Base-by-base conservation (phyloP, 2,113 vertebrate genomes). In the Rhipidura dahli region DNA sequence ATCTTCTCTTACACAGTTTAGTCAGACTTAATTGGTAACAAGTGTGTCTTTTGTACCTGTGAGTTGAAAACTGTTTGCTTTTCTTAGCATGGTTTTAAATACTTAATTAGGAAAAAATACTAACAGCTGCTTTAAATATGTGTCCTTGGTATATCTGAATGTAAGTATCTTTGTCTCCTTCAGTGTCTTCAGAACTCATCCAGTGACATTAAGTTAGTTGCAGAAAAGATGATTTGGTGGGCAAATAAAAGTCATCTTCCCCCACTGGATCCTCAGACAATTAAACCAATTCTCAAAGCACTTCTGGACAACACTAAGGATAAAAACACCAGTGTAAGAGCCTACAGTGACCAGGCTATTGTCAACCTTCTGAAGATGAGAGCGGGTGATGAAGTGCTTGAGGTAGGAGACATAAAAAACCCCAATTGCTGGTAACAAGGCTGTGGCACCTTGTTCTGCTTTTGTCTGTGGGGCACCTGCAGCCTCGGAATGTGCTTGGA, bases 271-370 rank as follows among this genome's bases (percentile, higher is more conserved):
- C 92, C 97, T 50, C 97, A 92, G 59, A 97, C 98, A 88, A 98
- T 99, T 91, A 99, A 99, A 96, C 99, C 99, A 19, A 95, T 99
- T 87, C 98, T 99, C 69, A 99, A 99, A 97, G 98, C 98, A 11
- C 98, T 99, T 91, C 98, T 99, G 79, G 99, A 99, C 97, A 99
- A 99, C 96, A 99, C 99, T 64, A 99, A 99, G 97, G 99, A 99
- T 96, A 99, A 99, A 96, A 99, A 99, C 98, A 99, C 99, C 33
- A 98, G 98, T 3, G 99, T 99, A 42, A 97, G 99, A 83, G 99
- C 99, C 66, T 99, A 99, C 97, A 99, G 99, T 0, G 99, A 99
- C 82, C 98, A 99, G 97, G 99, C 99, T 20, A 99, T 99, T 6
- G 98, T 99, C 94, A 99, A 98, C 90, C 98, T 99, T 70, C 98